Base-by-base conservation (phyloP, 1,140 invertebrate species). In the Sitophilus oryzae region DNA sequence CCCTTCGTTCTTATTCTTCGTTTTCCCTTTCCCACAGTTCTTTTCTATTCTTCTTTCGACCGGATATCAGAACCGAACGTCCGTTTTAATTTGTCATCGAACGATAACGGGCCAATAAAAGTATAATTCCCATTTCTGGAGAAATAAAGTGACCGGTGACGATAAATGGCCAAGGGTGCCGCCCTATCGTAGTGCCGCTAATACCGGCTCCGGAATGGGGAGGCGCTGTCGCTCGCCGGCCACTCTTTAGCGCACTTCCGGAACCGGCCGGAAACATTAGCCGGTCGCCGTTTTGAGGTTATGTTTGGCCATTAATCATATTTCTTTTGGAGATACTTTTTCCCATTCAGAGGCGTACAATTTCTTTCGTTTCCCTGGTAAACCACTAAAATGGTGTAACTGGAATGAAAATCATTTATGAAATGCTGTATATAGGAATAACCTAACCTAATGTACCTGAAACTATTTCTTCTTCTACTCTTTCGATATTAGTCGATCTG, bases 181-280 rank as follows among this genome's bases (percentile, higher is more conserved):
- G 67, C 67, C 67, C 63, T 68, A 66, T 66, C 54, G 60, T 68
- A 67, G 66, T 69, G 66, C 60, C 45, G 59, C 62, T 69, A 69
- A 67, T 67, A 67, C 58, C 58, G 61, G 48, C n/a, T n/a, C 66
- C 63, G 67, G 67, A 69, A 69, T 52, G 66, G 65, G 66, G 67
- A 65, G 67, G 61, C 65, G 57, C 57, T 52, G 42, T 49, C 46
- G 42, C 53, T 57, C 55, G 22, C 58, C 59, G 52, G 59, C 52
- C 52, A 63, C 67, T 63, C 68, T 69, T 69, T 69, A 68, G 61
- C 56, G 59, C 58, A 63, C 60, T 68, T 69, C 67, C 67, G 65
- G 61, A 53, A 56, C n/a, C 55, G 59, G 60, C 66, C 61, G 67
- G 66, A 69, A 69, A 69, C 67, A 68, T 69, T 68, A 68, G 66